Conservation (phyloP, 1,140 invertebrate genomes). For the Apis florea region DNA sequence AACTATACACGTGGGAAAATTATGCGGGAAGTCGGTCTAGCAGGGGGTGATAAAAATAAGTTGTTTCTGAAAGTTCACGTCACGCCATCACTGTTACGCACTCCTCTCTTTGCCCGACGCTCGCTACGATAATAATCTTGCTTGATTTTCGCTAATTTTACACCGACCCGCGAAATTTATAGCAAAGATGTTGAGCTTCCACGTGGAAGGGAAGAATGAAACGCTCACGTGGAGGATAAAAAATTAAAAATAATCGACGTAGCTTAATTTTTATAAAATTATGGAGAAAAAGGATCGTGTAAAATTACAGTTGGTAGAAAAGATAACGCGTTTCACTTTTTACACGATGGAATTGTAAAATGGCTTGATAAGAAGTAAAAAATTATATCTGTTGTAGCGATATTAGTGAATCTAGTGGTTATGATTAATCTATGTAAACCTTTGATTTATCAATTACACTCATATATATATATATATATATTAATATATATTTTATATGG, state of each 20-base stretch:
- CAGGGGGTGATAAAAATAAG: slow-evolving; percentile 31
- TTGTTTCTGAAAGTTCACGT: slow-evolving; percentile 25
- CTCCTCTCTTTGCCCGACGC: no score
- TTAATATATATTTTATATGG: no score
- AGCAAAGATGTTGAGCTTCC: no score
- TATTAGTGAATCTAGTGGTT: neutral
- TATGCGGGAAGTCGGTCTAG: slow-evolving; percentile 34
- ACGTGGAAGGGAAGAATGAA: neutral
- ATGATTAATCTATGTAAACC: neutral
- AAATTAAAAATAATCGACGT: neutral
- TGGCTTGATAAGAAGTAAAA: neutral
- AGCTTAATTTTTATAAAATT: neutral
- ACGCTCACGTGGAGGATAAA: neutral
- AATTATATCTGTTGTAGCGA: neutral
- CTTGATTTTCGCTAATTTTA: slow-evolving; percentile 10
- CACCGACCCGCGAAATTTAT: neutral
- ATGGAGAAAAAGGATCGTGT: neutral
- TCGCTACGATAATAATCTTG: neutral
- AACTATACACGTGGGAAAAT: slow-evolving; percentile 55
- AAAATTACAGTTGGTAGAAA: no score
- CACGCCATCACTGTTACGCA: neutral
- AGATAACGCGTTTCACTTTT: no score
- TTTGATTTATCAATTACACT: neutral
- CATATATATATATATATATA: neutral
- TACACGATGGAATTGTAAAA: neutral